Conservation (phyloP, 2,888 invertebrate genomes). For the Digitonthophagus gazella region DNA sequence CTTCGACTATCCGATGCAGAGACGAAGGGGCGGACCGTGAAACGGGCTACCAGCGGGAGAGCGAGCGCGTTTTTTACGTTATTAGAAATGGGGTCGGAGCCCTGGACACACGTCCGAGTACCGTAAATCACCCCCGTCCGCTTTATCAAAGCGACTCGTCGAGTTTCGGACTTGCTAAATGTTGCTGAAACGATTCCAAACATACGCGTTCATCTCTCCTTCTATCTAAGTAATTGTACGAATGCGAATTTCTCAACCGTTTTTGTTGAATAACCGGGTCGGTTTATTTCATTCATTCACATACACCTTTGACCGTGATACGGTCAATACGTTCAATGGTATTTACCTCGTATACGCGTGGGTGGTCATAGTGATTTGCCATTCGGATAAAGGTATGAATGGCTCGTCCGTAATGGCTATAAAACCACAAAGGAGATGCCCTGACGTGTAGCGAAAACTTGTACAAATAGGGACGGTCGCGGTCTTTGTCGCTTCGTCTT, state of each 20-base stretch:
- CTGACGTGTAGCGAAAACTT: slow-evolving; percentile 11
- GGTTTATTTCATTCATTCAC: not conserved
- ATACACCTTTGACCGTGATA: too few species aligned
- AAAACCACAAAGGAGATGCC: slow-evolving; percentile 8
- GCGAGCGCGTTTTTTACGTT: slow-evolving; percentile 26
- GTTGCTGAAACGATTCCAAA: slow-evolving; percentile 28
- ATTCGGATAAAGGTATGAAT: slow-evolving; percentile 19
- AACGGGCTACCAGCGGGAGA: slow-evolving; percentile 24
- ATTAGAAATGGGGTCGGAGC: slow-evolving; percentile 20
- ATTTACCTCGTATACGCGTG: not conserved
- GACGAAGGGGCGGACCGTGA: slow-evolving; percentile 23
- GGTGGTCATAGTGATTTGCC: slow-evolving; percentile 24
- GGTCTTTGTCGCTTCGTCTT: not conserved
- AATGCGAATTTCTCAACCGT: too few species aligned
- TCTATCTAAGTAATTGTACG: slow-evolving; percentile 16
- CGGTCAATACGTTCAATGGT: not conserved
- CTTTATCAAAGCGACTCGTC: slow-evolving; percentile 12
- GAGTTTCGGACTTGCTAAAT: slow-evolving; percentile 20
- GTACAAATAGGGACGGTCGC: slow-evolving; percentile 6
- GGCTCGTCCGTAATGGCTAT: slow-evolving; percentile 10
- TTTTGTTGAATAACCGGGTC: not conserved
- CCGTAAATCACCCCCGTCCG: slow-evolving; percentile 23
- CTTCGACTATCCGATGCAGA: slow-evolving; percentile 10
- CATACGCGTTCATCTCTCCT: not conserved
- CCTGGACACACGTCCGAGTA: slow-evolving; percentile 24